Conservation (phyloP, 2,888 invertebrate species). For the Melitaea athalia region DNA sequence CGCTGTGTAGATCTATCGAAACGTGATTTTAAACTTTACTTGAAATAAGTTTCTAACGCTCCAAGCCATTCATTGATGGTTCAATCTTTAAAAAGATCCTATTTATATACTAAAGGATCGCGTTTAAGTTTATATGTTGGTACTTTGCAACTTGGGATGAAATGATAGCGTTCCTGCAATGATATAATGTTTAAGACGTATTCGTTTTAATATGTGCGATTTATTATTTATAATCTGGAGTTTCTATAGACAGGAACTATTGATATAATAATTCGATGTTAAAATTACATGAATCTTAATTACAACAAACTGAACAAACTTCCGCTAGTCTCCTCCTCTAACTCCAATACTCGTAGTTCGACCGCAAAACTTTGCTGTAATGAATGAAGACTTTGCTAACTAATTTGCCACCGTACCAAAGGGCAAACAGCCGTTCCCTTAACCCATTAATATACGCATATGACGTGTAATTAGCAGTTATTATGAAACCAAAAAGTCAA, state of each 20-base stretch:
- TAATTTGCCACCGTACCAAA: constrained; percentile 60
- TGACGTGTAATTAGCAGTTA: constrained; percentile 37
- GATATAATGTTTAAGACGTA: too few species aligned
- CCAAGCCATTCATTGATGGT: neutral
- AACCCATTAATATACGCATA: constrained; percentile 51
- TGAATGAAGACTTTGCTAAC: constrained; percentile 63
- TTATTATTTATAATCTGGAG: too few species aligned
- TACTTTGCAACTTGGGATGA: neutral
- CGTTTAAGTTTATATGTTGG: too few species aligned
- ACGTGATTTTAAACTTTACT: neutral
- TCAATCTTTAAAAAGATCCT: neutral
- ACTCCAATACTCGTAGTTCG: constrained; percentile 50
- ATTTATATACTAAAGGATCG: neutral
- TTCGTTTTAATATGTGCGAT: too few species aligned
- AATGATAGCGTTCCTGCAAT: too few species aligned
- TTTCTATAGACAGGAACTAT: neutral
- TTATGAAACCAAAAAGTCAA: constrained; percentile 36
- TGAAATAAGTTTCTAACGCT: neutral
- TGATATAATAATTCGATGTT: constrained; percentile 18
- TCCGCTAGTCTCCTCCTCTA: constrained; percentile 27
- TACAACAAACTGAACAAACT: constrained; percentile 35
- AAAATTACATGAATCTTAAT: constrained; percentile 37
- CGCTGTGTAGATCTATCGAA: neutral
- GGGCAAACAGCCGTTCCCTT: constrained; percentile 50
- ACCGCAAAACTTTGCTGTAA: constrained; percentile 58